Conservation (phyloP, 1,140 invertebrate genomes). For the Drosophila virilis region DNA sequence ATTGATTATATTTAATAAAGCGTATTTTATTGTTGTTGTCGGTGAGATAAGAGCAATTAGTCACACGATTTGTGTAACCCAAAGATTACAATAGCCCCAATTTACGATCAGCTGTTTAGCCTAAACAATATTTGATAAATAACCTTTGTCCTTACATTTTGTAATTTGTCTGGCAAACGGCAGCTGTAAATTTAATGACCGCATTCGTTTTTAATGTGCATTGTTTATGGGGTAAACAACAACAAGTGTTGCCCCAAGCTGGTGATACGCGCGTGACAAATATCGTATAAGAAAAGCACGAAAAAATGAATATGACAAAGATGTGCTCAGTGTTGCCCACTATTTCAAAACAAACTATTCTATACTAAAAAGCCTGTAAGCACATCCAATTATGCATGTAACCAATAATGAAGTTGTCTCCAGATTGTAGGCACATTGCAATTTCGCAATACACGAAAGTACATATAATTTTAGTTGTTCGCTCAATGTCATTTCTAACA, state of each 20-base stretch:
- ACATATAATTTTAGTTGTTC: too few relatives aligned
- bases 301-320: too few relatives aligned
- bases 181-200: neutral
- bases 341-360: too few relatives aligned
- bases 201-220: neutral
- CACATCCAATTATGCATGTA: too few relatives aligned
- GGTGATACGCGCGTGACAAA: neutral
- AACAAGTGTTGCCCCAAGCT: neutral
- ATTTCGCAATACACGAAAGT: too few relatives aligned
- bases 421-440: too few relatives aligned
- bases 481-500: too few relatives aligned
- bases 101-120: neutral
- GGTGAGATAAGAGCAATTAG: conserved; percentile 12
- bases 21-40: too few relatives aligned
- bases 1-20: conserved; percentile 15
- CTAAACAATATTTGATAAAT: neutral
- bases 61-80: neutral
- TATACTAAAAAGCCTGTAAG: too few relatives aligned
- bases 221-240: neutral
- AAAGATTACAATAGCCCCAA: neutral
- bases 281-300: too few relatives aligned
- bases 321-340: too few relatives aligned
- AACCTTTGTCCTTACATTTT: neutral
- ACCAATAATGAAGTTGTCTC: too few relatives aligned
- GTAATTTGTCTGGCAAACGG: neutral